Conservation (phyloP, 2,113 vertebrate genomes). For the Odontophorus gujanensis region DNA sequence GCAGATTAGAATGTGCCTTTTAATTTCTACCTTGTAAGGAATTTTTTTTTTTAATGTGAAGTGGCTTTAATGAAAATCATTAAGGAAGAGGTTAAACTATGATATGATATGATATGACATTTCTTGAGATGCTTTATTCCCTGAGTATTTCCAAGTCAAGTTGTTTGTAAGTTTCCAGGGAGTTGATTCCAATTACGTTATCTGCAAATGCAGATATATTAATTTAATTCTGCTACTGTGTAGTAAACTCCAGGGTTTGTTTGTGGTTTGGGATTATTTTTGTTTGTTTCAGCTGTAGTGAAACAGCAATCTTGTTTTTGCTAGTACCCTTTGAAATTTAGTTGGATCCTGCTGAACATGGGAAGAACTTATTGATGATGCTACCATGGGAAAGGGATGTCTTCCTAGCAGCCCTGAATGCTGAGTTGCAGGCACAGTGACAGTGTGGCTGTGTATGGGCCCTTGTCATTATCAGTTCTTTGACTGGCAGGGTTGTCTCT, state of each 20-base stretch:
- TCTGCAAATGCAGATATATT: neutral
- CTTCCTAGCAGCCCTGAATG: neutral
- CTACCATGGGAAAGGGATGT: neutral
- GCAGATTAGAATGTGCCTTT: neutral
- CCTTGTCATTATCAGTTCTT: neutral
- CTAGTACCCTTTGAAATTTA: neutral
- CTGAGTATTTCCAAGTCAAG: neutral
- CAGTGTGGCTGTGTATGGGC: fast-evolving
- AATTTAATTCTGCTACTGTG: neutral
- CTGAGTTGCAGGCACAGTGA: neutral
- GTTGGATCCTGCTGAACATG: neutral
- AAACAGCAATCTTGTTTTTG: neutral
- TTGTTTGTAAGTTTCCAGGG: neutral
- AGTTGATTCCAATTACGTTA: neutral
- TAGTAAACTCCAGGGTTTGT: neutral
- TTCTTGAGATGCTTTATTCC: neutral
- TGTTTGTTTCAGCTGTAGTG: neutral
- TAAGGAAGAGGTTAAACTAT: neutral
- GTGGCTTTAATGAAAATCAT: neutral
- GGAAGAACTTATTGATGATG: neutral
- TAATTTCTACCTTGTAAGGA: neutral
- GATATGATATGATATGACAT: neutral
- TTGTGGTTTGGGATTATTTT: neutral
- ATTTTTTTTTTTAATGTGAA: neutral
- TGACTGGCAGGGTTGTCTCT: neutral